Base-by-base conservation (phyloP, 2,113 vertebrate species). In the Cyanoramphus novaezelandiae region DNA sequence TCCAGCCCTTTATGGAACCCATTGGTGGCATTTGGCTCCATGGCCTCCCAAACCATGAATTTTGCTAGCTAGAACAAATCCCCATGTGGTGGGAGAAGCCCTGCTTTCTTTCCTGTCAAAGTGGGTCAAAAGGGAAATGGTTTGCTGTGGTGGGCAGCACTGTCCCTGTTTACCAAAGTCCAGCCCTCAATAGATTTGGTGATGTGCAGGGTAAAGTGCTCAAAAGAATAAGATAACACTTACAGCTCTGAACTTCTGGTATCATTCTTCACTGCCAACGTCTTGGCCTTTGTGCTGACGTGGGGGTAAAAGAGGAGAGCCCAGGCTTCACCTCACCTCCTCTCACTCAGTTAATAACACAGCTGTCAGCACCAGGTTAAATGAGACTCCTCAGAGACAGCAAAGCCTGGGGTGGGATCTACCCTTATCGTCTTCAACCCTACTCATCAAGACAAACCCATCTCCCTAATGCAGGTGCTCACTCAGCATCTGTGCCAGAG, bases 21-120 rank as follows among this genome's bases (percentile, higher is more conserved):
- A 60, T 10, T 20, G 82, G 59, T 96, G 74, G 84, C 92, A 75
- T 90, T 94, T 95, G 94, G 90, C 93, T 94, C 63, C 25, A 4
- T 72, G 95, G 86, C 93, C 95, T 86, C 65, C 62, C 59, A 62
- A 25, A 39, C 23, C 19, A 27, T 92, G 79, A 94, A 88, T 93
- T 92, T 72, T 59, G 6, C 57, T 6, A 6, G 16, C 57, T 31
- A 28, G 33, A 63, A 68, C 53, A 39, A 82, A 12, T 0, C 0
- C 7, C 49, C 24, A 17, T 0, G 1, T 19, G 67, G 24, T 47
- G 28, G 44, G 65, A 84, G 67, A 62, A 72, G 47, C n/a, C 43
- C 14, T 14, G 50, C 37, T 44, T 33, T 33, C 11, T 4, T 82
- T 23, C 41, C 67, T 21, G 13, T 19, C 29, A 23, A 52, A 33